phyloP scores from a whole-genome alignment of 92 coral and sea anemone species.

The Micromussa lordhowensis region DNA sequence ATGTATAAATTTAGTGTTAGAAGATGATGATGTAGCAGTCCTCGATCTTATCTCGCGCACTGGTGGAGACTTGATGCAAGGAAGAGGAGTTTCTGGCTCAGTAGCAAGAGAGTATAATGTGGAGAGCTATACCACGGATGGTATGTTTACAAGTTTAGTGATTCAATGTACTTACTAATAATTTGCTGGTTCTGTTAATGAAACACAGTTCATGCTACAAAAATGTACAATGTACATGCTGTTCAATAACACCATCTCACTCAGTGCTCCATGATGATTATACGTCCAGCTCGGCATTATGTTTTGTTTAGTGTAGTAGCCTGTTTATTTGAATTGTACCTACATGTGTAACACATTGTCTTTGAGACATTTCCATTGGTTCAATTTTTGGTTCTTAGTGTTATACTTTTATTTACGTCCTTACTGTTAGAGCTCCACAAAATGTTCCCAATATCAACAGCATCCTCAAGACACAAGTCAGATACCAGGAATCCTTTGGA shows the following conservation, averaged over 20 bases:
- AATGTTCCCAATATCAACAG: constrained; percentile 54
- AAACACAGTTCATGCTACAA: background rate
- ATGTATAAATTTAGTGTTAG: constrained; percentile 62
- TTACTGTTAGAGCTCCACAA: constrained; percentile 63
- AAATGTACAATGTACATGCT: background rate
- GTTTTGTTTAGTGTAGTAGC: background rate
- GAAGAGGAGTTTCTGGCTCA: constrained; percentile 86
- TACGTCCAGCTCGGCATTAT: background rate
- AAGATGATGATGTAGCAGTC: constrained; percentile 93
- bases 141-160: constrained; percentile 38
- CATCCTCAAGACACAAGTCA: constrained; percentile 64
- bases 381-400: background rate
- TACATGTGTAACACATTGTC: too few species aligned
- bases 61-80: constrained; percentile 82
- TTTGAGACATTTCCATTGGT: too few species aligned
- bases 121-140: constrained; percentile 89
- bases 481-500: constrained; percentile 42
- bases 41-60: constrained; percentile 88
- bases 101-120: constrained; percentile 75
- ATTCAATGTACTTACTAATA: background rate
- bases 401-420: background rate
- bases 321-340: background rate
- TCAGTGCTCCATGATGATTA: background rate
- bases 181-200: too few species aligned
- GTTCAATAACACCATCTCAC: background rate